A percentile compares a stretch with the other conserved stretches of the same genome.
These are phyloP conservation scores for Corythaeola cristata DNA, from an alignment of 2,113 vertebrate species.

Conservation along the genomic window DNA sequence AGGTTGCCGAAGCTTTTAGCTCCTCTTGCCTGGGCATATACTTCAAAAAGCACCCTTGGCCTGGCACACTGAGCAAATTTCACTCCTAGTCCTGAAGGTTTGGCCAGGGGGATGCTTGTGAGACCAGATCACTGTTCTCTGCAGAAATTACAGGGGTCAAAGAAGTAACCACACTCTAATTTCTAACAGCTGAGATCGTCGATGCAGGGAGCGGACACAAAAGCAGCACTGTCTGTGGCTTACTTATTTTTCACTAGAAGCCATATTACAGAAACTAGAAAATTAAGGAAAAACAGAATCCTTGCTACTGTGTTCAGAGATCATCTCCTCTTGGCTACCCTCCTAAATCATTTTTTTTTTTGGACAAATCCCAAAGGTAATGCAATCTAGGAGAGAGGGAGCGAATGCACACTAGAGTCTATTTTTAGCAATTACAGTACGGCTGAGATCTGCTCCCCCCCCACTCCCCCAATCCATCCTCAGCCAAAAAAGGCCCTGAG, in stretches of 20 bases:
- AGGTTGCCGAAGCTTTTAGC: neutral
- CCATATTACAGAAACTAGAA: neutral
- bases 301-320: neutral
- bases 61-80: neutral
- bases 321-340: neutral
- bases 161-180: conserved; percentile 41
- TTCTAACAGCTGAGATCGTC: conserved; percentile 53
- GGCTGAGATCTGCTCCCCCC: neutral
- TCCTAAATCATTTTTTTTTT: neutral
- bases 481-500: neutral
- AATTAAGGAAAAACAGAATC: conserved; percentile 4
- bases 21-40: neutral
- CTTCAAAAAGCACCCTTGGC: conserved; percentile 25
- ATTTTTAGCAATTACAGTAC: conserved; percentile 32
- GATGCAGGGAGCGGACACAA: conserved; percentile 1
- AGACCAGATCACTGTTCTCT: conserved; percentile 21
- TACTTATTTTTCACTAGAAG: neutral
- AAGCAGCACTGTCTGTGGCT: conserved; percentile 43
- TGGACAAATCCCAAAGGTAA: conserved; percentile 2
- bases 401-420: neutral
- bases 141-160: conserved; percentile 30
- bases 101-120: conserved; percentile 9
- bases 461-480: neutral
- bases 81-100: neutral
- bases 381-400: neutral